Evolutionary conservation across 2,888 invertebrate species (phyloP).

Genomic region (Drosophila koepferae): DNA sequence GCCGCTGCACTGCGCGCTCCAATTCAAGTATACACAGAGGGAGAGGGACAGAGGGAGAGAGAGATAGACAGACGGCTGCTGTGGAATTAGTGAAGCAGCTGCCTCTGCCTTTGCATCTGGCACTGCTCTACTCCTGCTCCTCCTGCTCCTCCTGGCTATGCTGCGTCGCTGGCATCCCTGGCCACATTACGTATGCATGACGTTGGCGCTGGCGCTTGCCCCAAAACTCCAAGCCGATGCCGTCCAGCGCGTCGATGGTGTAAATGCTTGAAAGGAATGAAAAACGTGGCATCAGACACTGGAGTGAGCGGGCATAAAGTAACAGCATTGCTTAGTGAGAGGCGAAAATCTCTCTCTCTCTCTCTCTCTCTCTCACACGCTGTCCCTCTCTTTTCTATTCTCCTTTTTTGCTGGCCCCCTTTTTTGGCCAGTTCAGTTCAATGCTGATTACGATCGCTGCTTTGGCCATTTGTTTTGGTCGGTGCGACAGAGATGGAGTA

Average conservation of each 20-base stretch:
- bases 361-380: background rate
- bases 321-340: background rate
- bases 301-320: background rate
- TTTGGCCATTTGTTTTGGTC: conserved; percentile 52
- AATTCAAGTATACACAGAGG: conserved; percentile 12
- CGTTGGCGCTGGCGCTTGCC: conserved; percentile 53
- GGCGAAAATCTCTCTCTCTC: background rate
- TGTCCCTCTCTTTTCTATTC: background rate
- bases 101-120: conserved; percentile 19
- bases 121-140: background rate
- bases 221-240: conserved; percentile 39
- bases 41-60: background rate
- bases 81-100: conserved; percentile 74
- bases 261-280: conserved; percentile 67
- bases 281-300: conserved; percentile 40
- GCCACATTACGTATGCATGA: conserved; percentile 81
- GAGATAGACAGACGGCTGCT: conserved; percentile 35
- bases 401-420: background rate
- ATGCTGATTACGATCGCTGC: conserved; percentile 78
- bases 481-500: conserved; percentile 33
- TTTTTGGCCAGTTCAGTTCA: conserved; percentile 65
- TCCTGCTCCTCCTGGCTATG: conserved; percentile 4
- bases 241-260: conserved; percentile 58
- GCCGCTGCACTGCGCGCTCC: conserved; percentile 75
- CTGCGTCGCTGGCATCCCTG: conserved; percentile 70